A percentile compares a stretch with the other conserved stretches of the same genome.
phyloP scores from a whole-genome alignment of 2,113 vertebrate species.

The Aphyosemion australe region DNA sequence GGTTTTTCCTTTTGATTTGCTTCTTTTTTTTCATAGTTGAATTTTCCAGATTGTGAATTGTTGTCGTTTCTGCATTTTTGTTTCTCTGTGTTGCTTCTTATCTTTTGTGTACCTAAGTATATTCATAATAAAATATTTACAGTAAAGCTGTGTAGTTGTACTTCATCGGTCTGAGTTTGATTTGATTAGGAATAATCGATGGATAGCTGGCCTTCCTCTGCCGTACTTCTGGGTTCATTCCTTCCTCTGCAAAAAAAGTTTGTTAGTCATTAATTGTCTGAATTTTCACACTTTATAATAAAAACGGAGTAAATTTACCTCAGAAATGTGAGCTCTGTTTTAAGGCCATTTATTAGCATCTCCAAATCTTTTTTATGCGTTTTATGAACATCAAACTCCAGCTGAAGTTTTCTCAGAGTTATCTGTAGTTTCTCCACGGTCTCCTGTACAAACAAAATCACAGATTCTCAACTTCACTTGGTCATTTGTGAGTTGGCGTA shows the following conservation, averaged over 20 bases:
- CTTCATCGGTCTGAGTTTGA: not conserved
- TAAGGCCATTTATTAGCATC: slow-evolving; percentile 79
- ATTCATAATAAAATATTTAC: slow-evolving; percentile 76
- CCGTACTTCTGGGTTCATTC: slow-evolving; percentile 26
- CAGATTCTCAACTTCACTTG: too few species aligned
- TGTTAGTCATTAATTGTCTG: not conserved
- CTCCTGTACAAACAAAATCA: slow-evolving; percentile 72
- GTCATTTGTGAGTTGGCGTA: too few species aligned
- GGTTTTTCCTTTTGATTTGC: slow-evolving; percentile 53
- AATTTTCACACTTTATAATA: not conserved
- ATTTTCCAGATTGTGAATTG: slow-evolving; percentile 42
- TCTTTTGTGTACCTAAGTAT: slow-evolving; percentile 63
- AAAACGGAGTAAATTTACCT: slow-evolving; percentile 70
- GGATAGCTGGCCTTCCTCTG: slow-evolving; percentile 23
- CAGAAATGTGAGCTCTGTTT: slow-evolving; percentile 82
- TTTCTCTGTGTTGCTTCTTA: slow-evolving; percentile 50
- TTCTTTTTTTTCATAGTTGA: slow-evolving; percentile 43
- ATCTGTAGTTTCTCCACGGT: slow-evolving; percentile 83
- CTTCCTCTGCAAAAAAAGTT: slow-evolving; percentile 44
- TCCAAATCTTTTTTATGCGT: slow-evolving; percentile 83
- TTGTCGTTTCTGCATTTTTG: slow-evolving; percentile 3
- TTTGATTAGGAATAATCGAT: slow-evolving; percentile 7
- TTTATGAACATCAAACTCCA: slow-evolving; percentile 83
- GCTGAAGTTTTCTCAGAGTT: slow-evolving; percentile 79
- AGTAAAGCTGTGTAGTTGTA: slow-evolving; percentile 33